phyloP scores from a whole-genome alignment of 2,797 vertebrate genomes.

The Hippoglossus hippoglossus region DNA sequence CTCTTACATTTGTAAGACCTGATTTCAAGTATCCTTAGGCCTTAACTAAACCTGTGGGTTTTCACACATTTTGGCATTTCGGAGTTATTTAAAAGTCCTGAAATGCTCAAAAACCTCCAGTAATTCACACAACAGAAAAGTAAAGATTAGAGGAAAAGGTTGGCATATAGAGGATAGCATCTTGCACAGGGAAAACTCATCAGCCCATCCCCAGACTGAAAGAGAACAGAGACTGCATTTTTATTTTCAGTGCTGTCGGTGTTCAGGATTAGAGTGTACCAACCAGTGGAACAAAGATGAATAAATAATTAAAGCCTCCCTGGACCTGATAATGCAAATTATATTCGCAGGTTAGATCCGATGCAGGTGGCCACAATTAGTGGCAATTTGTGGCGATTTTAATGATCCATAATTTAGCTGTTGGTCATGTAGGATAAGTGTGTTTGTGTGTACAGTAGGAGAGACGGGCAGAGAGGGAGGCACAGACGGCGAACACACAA shows the following conservation, averaged over 20 bases:
- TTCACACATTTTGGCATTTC: background rate
- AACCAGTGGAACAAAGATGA: slow-evolving; percentile 34
- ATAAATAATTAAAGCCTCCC: slow-evolving; percentile 51
- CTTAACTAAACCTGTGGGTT: too few species aligned
- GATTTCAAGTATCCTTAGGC: too few species aligned
- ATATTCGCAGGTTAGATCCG: slow-evolving; percentile 84
- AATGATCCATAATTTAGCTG: slow-evolving; percentile 86
- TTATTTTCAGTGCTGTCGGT: slow-evolving; percentile 22
- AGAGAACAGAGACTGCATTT: background rate
- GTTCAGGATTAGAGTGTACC: slow-evolving; percentile 28
- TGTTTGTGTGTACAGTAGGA: slow-evolving; percentile 17
- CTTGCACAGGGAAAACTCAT: background rate
- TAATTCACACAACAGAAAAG: background rate
- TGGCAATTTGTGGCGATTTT: slow-evolving; percentile 84
- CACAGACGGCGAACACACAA: background rate
- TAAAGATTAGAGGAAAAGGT: background rate
- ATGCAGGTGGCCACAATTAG: slow-evolving; percentile 90
- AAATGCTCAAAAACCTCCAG: background rate
- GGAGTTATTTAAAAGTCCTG: background rate
- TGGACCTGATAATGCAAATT: slow-evolving; percentile 78
- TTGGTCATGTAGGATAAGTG: slow-evolving; percentile 64
- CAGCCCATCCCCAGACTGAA: slow-evolving; percentile 3
- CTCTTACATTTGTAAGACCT: background rate
- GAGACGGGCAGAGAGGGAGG: background rate
- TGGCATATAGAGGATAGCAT: background rate